Evolutionary conservation across 2,888 invertebrate species (phyloP).

Genomic region (Tanypteryx hageni): DNA sequence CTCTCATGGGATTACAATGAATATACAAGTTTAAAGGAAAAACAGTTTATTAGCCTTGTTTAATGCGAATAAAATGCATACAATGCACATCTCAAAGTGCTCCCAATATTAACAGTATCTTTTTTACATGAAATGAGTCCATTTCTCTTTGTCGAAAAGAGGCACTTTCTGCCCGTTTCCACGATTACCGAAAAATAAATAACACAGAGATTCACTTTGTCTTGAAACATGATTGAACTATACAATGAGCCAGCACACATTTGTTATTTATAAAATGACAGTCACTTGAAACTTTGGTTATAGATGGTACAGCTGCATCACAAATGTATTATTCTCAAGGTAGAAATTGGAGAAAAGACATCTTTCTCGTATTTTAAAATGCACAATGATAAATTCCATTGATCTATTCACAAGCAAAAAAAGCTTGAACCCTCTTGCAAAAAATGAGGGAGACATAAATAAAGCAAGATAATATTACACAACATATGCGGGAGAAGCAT

Average conservation of each 20-base stretch:
- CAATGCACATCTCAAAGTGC: constrained; percentile 42
- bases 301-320: constrained; percentile 61
- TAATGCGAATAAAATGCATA: constrained; percentile 55
- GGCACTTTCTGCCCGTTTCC: neutral
- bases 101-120: constrained; percentile 28
- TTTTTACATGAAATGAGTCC: constrained; percentile 34
- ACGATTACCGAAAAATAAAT: constrained; percentile 56
- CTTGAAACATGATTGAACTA: constrained; percentile 33
- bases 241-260: constrained; percentile 54
- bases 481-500: constrained; percentile 46
- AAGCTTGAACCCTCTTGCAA: constrained; percentile 13
- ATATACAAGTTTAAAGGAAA: constrained; percentile 6
- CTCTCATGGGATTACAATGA: neutral
- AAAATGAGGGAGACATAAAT: constrained; percentile 45
- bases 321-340: constrained; percentile 32
- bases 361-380: constrained; percentile 15
- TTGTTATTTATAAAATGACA: constrained; percentile 59
- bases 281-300: constrained; percentile 57
- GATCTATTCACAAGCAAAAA: constrained; percentile 28
- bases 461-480: constrained; percentile 26
- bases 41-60: constrained; percentile 42
- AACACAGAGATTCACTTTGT: constrained; percentile 48
- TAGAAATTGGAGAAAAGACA: constrained; percentile 33
- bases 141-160: constrained; percentile 30
- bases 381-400: constrained; percentile 48